Evolutionary conservation across 2,797 vertebrate species (phyloP), one percentile per base, ranked within the genome.

Genomic region (Hylomyscus alleni): DNA sequence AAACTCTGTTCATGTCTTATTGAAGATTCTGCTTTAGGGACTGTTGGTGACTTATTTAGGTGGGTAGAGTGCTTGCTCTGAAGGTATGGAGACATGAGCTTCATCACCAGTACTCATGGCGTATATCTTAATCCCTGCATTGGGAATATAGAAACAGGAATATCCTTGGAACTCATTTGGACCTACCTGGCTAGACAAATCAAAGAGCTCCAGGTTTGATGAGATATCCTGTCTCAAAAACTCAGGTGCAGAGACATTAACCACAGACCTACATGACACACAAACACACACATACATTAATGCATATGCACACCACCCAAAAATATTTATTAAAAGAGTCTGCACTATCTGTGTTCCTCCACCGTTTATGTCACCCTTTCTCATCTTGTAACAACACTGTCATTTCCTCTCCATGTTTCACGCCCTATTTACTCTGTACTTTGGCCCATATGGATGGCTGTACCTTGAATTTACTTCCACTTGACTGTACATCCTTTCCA

Each of bases 281-380:
- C 62, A 86, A 6, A 10, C 83, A 67, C 17, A 50, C 31, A 72
- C 67, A 56, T 10, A n/a, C 47, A 67, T 29, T 14, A 34, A 69
- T 3, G 12, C 20, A 52, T 15, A 15, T 9, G 37, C 0, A 72
- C 3, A 40, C 8, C 9, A 85, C 15, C 3, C 50, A 56, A 54
- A 72, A 76, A 14, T 31, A 44, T 44, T 76, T 44, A 40, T 44
- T 40, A 2, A 19, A 73, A 73, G 40, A 24, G 5, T 3, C 1
- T 17, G 22, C 19, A n/a, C 9, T 24, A 9, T 37, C 65, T 10
- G 1, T 69, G 44, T 52, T 8, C 22, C 0, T 29, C 52, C 67
- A 47, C 62, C 19, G 0, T 40, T 22, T n/a, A 15, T 54, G 3
- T 1, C 4, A 17, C 20, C 12, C 11, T n/a, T 78, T 78, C n/a